Evolutionary conservation across 2,888 invertebrate genomes (phyloP).

Genomic region (Macrostomum cliftonense): DNA sequence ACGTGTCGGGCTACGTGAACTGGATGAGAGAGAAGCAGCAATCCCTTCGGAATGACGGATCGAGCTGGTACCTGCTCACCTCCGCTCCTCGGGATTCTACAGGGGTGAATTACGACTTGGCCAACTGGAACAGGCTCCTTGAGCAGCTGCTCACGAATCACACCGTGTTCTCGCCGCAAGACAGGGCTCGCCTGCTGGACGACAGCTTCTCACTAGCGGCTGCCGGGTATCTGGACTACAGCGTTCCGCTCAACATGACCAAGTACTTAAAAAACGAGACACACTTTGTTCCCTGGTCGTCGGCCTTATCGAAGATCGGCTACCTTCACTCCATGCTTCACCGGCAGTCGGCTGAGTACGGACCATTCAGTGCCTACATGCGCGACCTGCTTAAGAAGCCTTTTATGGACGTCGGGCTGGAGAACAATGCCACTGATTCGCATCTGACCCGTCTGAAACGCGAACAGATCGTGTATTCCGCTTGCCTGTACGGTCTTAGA

Average conservation of each 20-base stretch:
- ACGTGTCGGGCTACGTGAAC: no score
- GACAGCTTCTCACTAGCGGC: constrained; percentile 64
- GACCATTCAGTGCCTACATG: no score
- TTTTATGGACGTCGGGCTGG: no score
- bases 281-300: constrained; percentile 54
- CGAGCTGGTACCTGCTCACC: constrained; percentile 33
- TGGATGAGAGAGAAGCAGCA: no score
- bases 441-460: no score
- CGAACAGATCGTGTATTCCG: no score
- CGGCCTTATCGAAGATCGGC: no score
- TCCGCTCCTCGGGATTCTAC: constrained; percentile 38
- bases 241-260: constrained; percentile 51
- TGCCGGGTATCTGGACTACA: constrained; percentile 50
- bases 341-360: no score
- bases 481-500: no score
- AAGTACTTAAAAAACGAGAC: constrained; percentile 50
- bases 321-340: no score
- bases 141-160: constrained; percentile 40
- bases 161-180: constrained; percentile 43
- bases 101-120: constrained; percentile 35
- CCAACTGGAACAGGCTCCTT: constrained; percentile 34
- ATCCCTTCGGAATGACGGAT: background rate
- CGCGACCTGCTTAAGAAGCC: no score
- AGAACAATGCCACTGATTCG: no score
- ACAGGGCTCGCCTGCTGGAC: constrained; percentile 59